Evolutionary conservation across 2,888 invertebrate genomes (phyloP), one percentile per base, ranked within the genome.

Genomic region (Rugalucina vietnamica): DNA sequence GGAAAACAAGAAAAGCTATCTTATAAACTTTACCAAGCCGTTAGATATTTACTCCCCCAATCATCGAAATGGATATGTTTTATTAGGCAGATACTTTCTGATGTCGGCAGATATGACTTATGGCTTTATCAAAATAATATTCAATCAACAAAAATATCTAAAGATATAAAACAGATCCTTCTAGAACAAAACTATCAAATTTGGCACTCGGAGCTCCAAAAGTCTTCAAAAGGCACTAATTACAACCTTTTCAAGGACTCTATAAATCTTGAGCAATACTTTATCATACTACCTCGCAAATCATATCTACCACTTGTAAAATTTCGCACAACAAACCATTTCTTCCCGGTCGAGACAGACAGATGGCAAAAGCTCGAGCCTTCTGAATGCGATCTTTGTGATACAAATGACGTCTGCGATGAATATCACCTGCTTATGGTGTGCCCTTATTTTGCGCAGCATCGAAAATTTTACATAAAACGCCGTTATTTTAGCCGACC

Each of bases 51-150:
- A 32, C 32, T 29, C 10, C 50, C 18, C 37, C 12, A 27, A 29
- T 3, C 3, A 10, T 70, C 34, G 39, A 60, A 60, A 60, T 77
- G 77, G 77, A 2, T 27, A 8, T n/a, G 10, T n/a, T 70, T 24
- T 29, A 43, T 69, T 29, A 76, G 69, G 27, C 8, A 39, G 5
- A 77, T 77, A 18, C 34, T 77, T 29, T 37, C 60, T 77, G 32
- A 29, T 18, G 49, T 43, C 43, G 43, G 43, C 8, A 43, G 43
- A 43, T 43, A 43, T 18, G 43, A 43, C 18, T 18, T 43, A 43
- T 43, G 43, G 43, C 18, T 43, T 12, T 12, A 43, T 43, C 43
- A 43, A 43, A 18, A 43, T 43, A 43, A 43, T 43, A 43, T 43
- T 43, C 43, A 43, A 43, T 43, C 43, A 8, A 8, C 8, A 43